A percentile compares a stretch with the other conserved stretches of the same genome.
Evolutionary conservation across 2,888 invertebrate species (phyloP).

Genomic region (Nezara viridula): DNA sequence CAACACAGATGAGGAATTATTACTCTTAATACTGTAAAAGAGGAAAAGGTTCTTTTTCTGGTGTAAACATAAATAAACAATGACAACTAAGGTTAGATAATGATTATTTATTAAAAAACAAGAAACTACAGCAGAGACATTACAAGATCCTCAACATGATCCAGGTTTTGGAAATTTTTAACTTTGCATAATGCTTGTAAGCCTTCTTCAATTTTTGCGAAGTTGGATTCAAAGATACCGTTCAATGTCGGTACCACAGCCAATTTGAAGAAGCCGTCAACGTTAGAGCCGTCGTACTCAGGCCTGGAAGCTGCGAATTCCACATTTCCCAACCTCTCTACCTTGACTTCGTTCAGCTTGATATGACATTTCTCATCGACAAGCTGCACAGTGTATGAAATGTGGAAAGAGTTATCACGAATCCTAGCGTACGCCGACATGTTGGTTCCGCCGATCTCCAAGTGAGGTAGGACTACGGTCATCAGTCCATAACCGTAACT

Average conservation of each 20-base stretch:
- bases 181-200: not conserved
- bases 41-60: no score
- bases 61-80: no score
- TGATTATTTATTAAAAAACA: no score
- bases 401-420: not conserved
- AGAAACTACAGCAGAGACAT: no score
- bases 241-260: not conserved
- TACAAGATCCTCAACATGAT: not conserved
- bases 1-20: no score
- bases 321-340: not conserved
- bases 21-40: no score
- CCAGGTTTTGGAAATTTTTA: not conserved
- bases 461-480: conserved; percentile 1
- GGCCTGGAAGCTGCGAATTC: not conserved
- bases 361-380: not conserved
- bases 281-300: not conserved
- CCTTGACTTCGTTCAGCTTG: not conserved
- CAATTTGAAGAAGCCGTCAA: not conserved
- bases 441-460: not conserved
- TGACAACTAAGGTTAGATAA: no score
- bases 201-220: not conserved
- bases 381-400: not conserved
- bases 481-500: not conserved
- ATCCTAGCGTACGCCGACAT: conserved; percentile 3
- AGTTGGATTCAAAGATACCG: not conserved